Conservation (phyloP, 2,888 invertebrate species). For the Athalia rosae region DNA sequence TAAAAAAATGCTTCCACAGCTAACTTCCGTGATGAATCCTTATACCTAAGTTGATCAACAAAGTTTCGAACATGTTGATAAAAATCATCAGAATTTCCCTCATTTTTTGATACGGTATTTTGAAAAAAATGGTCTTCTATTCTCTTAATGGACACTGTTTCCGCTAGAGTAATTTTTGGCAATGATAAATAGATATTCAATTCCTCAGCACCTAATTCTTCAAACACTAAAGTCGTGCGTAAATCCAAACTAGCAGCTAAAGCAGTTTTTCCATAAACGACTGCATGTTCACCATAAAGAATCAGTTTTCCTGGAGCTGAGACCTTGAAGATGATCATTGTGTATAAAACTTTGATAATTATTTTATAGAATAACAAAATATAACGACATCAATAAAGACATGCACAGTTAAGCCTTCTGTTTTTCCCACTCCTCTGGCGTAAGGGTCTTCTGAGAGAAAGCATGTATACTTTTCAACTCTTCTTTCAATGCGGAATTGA, state of each 20-base stretch:
- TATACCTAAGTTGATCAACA: slow-evolving; percentile 56
- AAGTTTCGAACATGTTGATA: slow-evolving; percentile 63
- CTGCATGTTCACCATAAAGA: slow-evolving; percentile 98
- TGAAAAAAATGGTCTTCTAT: slow-evolving; percentile 55
- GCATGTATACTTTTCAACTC: slow-evolving; percentile 94
- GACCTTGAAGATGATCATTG: slow-evolving; percentile 75
- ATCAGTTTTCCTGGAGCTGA: slow-evolving; percentile 98
- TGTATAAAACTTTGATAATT: background rate
- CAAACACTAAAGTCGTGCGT: slow-evolving; percentile 79
- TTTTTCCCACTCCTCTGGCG: slow-evolving; percentile 90
- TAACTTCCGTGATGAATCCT: slow-evolving; percentile 58
- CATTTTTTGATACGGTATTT: slow-evolving; percentile 51
- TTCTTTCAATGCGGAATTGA: slow-evolving; percentile 86
- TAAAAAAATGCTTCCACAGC: slow-evolving; percentile 71
- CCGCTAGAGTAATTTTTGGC: slow-evolving; percentile 57
- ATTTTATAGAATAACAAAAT: background rate
- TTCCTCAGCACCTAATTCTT: slow-evolving; percentile 55
- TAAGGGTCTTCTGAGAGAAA: slow-evolving; percentile 92
- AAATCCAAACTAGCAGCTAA: slow-evolving; percentile 93
- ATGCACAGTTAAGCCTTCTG: slow-evolving; percentile 65
- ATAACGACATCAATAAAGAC: slow-evolving; percentile 11
- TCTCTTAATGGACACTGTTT: slow-evolving; percentile 55
- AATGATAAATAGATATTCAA: slow-evolving; percentile 60
- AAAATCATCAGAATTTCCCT: slow-evolving; percentile 60
- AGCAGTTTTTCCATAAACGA: slow-evolving; percentile 95